Evolutionary conservation across 2,797 vertebrate species (phyloP), one percentile per base, ranked within the genome.

Genomic region (Schizothorax lantsangensis): DNA sequence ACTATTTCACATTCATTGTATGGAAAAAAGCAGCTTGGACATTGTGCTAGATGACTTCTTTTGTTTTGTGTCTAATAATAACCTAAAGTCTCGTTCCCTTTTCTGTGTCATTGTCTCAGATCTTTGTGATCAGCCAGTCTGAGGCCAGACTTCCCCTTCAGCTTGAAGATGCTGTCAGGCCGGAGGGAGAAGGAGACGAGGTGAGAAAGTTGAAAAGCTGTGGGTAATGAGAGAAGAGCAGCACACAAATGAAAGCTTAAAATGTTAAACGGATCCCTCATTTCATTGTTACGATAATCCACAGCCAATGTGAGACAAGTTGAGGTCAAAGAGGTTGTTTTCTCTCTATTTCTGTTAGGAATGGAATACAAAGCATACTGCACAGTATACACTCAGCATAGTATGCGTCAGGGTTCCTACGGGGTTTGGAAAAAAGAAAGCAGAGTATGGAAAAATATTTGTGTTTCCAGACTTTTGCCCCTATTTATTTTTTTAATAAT

Each of bases 181-280:
- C 98, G 72, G 98, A 99, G 82, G 95, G 93, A 69, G 98, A 98
- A 78, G 98, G 97, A 66, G 98, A 99, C 82, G 98, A 99, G 98
- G 98, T 99, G 92, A 49, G 38, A 26, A 21, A 26, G 66, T 47
- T 54, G n/a, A 49, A 45, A 30, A 64, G 10, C 10, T 62, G 54
- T 64, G 72, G 15, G 14, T 66, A 36, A 64, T 21, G 62, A 45
- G 77, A 62, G 17, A 5, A 11, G n/a, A 59, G 10, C 9, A 36
- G 21, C 36, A 4, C 12, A 36, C 21, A 14, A 9, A 15, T 23
- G 10, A 23, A 78, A 74, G 43, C 15, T 26, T 19, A 33, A 23
- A 40, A n/a, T 2, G 30, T 78, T 78, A n/a, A 77, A 57, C 75
- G 0, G 49, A 38, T 59, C 33, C 19, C 30, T 78, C 52, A 57